Base-by-base conservation (phyloP, 1,140 invertebrate species). In the Drosophila persimilis region DNA sequence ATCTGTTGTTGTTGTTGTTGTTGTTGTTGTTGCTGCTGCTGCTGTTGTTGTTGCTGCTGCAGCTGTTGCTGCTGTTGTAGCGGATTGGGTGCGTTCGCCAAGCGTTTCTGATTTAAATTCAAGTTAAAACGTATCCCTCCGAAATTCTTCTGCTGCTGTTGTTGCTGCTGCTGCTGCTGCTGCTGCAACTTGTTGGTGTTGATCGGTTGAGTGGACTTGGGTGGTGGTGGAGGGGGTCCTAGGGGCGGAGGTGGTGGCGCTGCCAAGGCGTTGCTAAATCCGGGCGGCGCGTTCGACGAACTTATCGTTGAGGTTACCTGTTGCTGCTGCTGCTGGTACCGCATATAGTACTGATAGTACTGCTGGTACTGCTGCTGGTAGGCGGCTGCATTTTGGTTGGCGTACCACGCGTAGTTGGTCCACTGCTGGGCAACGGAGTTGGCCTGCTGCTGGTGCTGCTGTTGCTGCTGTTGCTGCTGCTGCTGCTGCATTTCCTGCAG, bases 81-180 rank as follows among this genome's bases (percentile, higher is more conserved):
- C 2, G 89, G 90, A 72, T 90, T 91, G 6, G 79, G 79, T 0
- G 75, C 84, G 65, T 78, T 80, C 6, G 80, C 75, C 61, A 90
- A 79, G 47, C 88, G 76, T 54, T 91, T 90, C 17, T 88, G 90
- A 48, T 90, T 85, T n/a, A 85, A 77, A 80, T 91, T 91, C 26
- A 92, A 90, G 76, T 91, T 92, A 48, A 92, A 92, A 9, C 89
- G 78, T 43, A 92, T 92, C 47, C 90, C 90, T 20, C 91, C 91
- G 56, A 91, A 91, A 64, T 85, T 83, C 60, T 90, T 89, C 50
- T 77, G 73, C 50, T 76, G 74, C 22, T 80, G 73, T 39, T 69
- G 62, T 6, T 75, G 67, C 9, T 73, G 52, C 7, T 73, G 52
- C 7, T 75, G 66, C 11, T 73, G 76, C 3, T 73, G 65, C 6